phyloP scores from a whole-genome alignment of 2,113 vertebrate genomes.

The Symphodus melops region DNA sequence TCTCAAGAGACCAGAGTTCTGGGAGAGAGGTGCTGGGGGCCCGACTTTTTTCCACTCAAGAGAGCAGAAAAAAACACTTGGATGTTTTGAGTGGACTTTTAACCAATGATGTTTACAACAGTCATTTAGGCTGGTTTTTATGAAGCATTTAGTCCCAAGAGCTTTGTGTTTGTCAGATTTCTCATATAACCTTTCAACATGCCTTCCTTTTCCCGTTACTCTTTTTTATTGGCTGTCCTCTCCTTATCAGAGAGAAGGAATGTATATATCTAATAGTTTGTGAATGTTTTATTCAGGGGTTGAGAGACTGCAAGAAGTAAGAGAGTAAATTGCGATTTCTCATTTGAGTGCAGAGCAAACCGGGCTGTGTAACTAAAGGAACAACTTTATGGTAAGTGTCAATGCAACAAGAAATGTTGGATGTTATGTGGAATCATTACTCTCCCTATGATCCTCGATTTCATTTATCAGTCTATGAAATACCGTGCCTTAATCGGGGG shows the following conservation, averaged over 20 bases:
- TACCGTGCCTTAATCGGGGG: too few species aligned
- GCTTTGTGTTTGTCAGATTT: conserved; percentile 5
- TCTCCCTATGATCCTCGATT: too few species aligned
- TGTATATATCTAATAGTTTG: background rate
- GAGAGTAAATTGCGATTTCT: too few species aligned
- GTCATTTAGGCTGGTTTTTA: conserved; percentile 46
- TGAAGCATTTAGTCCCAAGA: conserved; percentile 40
- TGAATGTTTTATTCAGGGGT: background rate
- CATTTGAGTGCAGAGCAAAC: too few species aligned
- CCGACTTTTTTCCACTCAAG: conserved; percentile 81
- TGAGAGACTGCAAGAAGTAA: too few species aligned
- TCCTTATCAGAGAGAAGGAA: background rate
- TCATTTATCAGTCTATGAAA: too few species aligned
- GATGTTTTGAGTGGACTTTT: conserved; percentile 53
- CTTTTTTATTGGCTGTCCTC: background rate
- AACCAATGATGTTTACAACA: conserved; percentile 68
- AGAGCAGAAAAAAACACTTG: conserved; percentile 45
- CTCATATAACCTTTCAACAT: background rate
- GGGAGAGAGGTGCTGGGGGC: conserved; percentile 74
- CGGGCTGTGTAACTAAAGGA: too few species aligned
- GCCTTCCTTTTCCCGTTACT: background rate
- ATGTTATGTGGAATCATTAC: too few species aligned
- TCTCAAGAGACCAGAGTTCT: conserved; percentile 78
- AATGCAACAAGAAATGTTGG: too few species aligned
- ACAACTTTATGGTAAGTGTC: too few species aligned